Base-by-base conservation (phyloP, 2,888 invertebrate species). In the Dromius quadrimaculatus region DNA sequence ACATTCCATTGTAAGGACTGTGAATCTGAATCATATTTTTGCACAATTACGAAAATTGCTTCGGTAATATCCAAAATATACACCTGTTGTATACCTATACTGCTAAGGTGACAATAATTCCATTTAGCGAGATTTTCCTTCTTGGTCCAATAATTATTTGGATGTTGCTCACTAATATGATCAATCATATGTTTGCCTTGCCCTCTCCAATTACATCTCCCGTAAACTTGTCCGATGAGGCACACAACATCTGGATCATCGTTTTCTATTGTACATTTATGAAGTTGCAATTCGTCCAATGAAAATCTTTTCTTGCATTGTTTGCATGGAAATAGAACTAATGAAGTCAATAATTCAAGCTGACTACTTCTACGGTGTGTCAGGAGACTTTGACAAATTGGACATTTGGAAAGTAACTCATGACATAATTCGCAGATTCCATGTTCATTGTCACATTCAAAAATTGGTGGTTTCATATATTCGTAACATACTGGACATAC, bases 401-500 rank as follows among this genome's bases (percentile, higher is more conserved):
- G 70, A 62, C 70, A 70, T n/a, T 70, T 38, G 2, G 70, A 13
- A 3, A 71, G 3, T 0, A 71, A 23, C 6, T 71, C 45, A 11
- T 66, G 57, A 74, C 83, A 83, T 57, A 79, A 77, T 50, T 79
- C 78, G 64, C 83, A 83, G 43, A 82, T 74, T 69, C 82, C 81
- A 74, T 83, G 83, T 0, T 82, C 83, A 9, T 78, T 79, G 68
- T 76, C 75, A 74, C 83, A 83, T 23, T 82, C 76, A 63, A 77
- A 73, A 5, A 83, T 79, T 1, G 83, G 83, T 5, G 81, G 76
- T 70, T 78, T 79, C 80, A 83, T 81, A 43, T 82, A 81, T 11
- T 76, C 77, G 1, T 81, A 80, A 71, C 83, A 83, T 36, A 83
- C 82, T 1, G 83, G 83, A 75, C 83, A 83, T 43, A 81, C 79